Conservation (phyloP, 2,113 vertebrate genomes). For the Pomatostomus ruficeps region DNA sequence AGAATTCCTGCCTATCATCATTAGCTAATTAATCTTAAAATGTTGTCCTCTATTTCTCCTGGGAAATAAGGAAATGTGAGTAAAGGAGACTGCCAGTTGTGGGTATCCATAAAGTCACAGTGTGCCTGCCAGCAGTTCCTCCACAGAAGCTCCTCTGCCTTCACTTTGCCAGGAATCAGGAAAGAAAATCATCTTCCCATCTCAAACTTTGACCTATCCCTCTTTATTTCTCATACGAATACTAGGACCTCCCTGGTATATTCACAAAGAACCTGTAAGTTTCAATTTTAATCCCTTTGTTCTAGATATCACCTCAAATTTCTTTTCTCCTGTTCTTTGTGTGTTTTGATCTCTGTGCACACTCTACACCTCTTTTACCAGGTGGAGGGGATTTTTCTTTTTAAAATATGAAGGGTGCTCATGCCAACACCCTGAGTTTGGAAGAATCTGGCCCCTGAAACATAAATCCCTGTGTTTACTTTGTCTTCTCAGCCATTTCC, state of each 20-base stretch:
- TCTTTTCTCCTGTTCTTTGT: neutral
- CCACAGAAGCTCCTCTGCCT: neutral
- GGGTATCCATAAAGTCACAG: neutral
- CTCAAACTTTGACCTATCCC: neutral
- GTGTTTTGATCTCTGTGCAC: neutral
- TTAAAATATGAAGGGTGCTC: neutral
- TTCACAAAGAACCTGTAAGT: neutral
- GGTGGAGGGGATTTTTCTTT: neutral
- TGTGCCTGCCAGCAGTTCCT: neutral
- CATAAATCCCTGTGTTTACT: neutral
- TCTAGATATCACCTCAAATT: neutral
- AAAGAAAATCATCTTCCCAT: neutral
- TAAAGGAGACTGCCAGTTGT: neutral
- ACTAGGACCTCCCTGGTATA: neutral
- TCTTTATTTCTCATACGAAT: neutral
- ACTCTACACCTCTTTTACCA: neutral
- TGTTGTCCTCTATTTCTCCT: neutral
- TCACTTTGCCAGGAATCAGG: accelerated
- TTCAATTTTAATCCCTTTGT: neutral
- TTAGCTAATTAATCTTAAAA: neutral
- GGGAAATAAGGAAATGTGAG: neutral
- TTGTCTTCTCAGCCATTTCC: neutral
- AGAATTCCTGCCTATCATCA: neutral
- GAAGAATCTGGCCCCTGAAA: neutral
- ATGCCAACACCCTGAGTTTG: neutral